A percentile compares a stretch with the other conserved stretches of the same genome.
phyloP scores from a whole-genome alignment of 2,888 invertebrate species.

The Eutolmus rufibarbis region DNA sequence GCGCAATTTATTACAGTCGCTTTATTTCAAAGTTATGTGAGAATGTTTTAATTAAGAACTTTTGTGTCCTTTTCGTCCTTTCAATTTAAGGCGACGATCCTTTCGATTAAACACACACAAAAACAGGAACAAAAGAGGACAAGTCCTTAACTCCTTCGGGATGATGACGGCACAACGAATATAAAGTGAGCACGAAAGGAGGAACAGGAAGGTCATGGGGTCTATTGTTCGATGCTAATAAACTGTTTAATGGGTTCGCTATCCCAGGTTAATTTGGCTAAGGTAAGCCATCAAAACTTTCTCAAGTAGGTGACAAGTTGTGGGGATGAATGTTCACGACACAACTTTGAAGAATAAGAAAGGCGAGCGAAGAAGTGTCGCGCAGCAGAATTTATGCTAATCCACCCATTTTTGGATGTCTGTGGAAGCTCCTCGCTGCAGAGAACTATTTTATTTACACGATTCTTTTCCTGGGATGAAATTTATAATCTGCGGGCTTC shows the following conservation, averaged over 20 bases:
- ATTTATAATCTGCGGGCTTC: neutral
- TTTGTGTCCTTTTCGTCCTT: conserved; percentile 47
- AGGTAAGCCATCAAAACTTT: conserved; percentile 41
- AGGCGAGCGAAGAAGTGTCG: neutral
- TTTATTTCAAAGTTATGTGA: conserved; percentile 47
- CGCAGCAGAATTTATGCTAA: neutral
- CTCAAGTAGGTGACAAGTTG: conserved; percentile 42
- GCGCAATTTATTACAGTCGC: conserved; percentile 45
- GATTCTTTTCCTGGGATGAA: neutral
- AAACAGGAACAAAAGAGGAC: conserved; percentile 31
- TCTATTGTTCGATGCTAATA: conserved; percentile 48
- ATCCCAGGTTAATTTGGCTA: conserved; percentile 47
- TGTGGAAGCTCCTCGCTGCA: neutral
- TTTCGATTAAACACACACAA: conserved; percentile 46
- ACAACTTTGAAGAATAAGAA: neutral
- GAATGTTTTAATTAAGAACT: conserved; percentile 49
- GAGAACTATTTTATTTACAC: neutral
- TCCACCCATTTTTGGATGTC: neutral
- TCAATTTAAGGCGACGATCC: conserved; percentile 47
- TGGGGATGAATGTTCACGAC: neutral
- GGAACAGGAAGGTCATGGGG: conserved; percentile 40
- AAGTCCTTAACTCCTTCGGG: conserved; percentile 19
- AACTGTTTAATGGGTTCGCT: conserved; percentile 48
- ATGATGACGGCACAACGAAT: conserved; percentile 36
- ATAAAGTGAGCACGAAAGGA: conserved; percentile 39